Base-by-base conservation (phyloP, 2,797 vertebrate species). In the Spatula versicolor region DNA sequence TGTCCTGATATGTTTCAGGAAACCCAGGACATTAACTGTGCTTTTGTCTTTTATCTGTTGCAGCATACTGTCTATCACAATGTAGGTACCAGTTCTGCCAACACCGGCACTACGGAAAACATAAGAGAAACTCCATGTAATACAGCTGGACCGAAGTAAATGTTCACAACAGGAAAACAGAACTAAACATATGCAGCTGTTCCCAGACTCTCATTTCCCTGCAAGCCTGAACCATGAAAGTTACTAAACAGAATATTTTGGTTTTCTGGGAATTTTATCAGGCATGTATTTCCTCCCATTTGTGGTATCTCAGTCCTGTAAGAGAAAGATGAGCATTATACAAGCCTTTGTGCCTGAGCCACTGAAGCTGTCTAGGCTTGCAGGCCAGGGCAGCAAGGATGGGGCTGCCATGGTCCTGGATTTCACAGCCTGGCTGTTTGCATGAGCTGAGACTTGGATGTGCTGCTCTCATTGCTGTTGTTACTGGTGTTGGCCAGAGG, bases 31-130 rank as follows among this genome's bases (percentile, higher is more conserved):
- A 46, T 99, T 99, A 96, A 99, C 99, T 97, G 99, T 99, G 98
- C 99, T 99, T 98, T 99, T 99, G 98, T 99, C 99, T 98, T 99
- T 99, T 97, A 99, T 99, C 98, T 99, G 99, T 92, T 99, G 99
- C 93, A 99, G 98, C 99, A 99, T 99, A 98, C 99, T 99, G 98
- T 99, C 99, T 86, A 99, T 99, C 82, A 99, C 99, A 76, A 99
- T 99, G 97, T 99, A 99, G 64, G 99, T 99, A 97, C 99, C 99
- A n/a, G 99, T 99, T 96, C 99, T 98, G 91, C 99, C 99, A 83
- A 99, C 99, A 56, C 99, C 99, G 80, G 99, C 99, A 80, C 99
- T 99, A 95, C 3, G 93, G 75, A 97, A 95, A 96, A 96, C 22
- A 96, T 1, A 67, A 91, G 56, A 91, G 63, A 94, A 69, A 73